These are phyloP conservation scores for Trochalopteron elliotii DNA, from an alignment of 2,113 vertebrate genomes.

Conservation along the genomic window DNA sequence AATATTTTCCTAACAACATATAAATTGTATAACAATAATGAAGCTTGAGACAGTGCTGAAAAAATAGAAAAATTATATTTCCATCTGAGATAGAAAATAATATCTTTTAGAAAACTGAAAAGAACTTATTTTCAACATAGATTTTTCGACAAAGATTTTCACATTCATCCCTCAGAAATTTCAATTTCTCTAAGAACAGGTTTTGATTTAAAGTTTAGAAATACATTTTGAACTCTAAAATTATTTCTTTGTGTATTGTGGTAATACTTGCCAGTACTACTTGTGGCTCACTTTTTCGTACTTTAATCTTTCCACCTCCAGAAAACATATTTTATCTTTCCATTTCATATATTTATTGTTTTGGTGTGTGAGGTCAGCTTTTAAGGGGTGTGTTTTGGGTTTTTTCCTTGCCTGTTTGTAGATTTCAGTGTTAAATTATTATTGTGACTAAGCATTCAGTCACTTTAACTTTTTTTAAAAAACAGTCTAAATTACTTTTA, in stretches of 20 bases:
- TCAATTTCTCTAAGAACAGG: background rate
- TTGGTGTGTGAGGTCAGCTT: background rate
- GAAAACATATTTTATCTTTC: background rate
- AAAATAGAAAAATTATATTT: background rate
- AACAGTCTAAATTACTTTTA: background rate
- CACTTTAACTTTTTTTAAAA: no score
- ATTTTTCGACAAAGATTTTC: background rate
- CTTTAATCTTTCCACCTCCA: background rate
- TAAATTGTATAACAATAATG: background rate
- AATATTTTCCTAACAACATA: background rate
- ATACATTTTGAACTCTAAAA: background rate
- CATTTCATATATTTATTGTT: background rate
- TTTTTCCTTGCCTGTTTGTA: background rate
- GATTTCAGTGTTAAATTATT: background rate
- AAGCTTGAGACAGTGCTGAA: background rate
- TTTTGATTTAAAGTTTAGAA: background rate
- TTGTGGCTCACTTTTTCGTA: background rate
- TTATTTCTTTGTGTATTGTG: background rate
- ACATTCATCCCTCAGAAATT: background rate
- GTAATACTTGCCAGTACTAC: background rate
- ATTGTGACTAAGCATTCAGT: no score
- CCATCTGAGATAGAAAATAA: background rate
- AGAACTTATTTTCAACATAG: background rate
- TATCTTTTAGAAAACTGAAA: background rate
- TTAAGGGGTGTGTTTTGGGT: fast-evolving